Evolutionary conservation across 92 coral and sea anemone genomes (phyloP), one percentile per base, ranked within the genome.

Genomic region (Nematostella vectensis): DNA sequence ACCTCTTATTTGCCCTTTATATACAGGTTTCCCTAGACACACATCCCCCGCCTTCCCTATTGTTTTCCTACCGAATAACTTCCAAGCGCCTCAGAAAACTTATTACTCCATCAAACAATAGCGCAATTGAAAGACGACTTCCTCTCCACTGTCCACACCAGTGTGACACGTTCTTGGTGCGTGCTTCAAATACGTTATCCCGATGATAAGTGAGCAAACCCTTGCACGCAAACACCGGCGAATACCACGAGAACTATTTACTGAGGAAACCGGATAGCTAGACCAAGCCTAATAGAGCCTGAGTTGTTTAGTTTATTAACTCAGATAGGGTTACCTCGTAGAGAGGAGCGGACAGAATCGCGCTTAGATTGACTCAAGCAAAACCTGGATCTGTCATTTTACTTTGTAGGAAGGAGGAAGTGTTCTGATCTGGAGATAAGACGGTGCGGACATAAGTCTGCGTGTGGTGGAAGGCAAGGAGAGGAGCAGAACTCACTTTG

Each of bases 361-460:
- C 23, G 29, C 19, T 39, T 55, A 66, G 53, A 66, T 66, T 26
- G 47, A 48, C 72, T 54, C 53, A 42, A 42, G 27, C 44, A 36
- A 40, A 59, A 66, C 9, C 62, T 55, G 44, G 21, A 66, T 54
- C 56, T 66, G 72, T 66, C 72, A 66, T 18, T 66, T 66, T 66
- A 11, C 23, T 11, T 45, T 45, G 12, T 45, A 45, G 51, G 51
- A 19, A 19, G 21, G 18, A 4, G 4, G 18, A 4, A 6, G 17
- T 17, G 4, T 11, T 19, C 11, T 4, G 51, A 19, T 45, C 21
- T 22, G 21, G 51, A 19, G 51, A 45, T 11, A 45, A 19, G 51
- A 22, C 4, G 51, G 12, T 45, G 4, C 51, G 4, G 18, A 4
- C 17, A 45, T 11, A 19, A 45, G 51, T 45, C 9, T 17, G 23